Evolutionary conservation across 2,888 invertebrate species (phyloP), one percentile per base, ranked within the genome.

Genomic region (Colletes collaris): DNA sequence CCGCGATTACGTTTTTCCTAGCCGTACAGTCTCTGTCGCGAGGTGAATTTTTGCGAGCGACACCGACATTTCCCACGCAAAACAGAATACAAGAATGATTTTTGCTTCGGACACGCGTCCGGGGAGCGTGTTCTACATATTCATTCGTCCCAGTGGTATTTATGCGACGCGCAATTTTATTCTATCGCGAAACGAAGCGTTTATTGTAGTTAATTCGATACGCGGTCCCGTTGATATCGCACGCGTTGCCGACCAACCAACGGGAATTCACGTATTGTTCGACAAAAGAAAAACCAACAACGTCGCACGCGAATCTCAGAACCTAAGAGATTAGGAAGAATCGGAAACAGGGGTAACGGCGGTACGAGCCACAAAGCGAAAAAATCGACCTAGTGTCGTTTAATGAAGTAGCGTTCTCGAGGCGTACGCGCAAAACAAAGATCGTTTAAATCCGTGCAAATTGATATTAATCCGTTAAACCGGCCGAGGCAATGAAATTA

Each of bases 381-480:
- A 53, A 19, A 40, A 19, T 53, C 37, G 65, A 19, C 44, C 65
- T 37, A 44, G 40, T 27, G 16, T 19, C 53, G 65, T 19, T 65
- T 65, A 65, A 65, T 66, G 55, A 55, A 66, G 46, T n/a, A 44
- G 52, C 55, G 55, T 56, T 44, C 46, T 27, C 0, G 27, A 13
- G 19, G 27, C 44, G 6, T 3, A 16, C 8, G 13, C 53, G 53
- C 16, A 19, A n/a, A 27, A 35, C 55, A 5, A n/a, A 27, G 19
- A 10, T 44, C 44, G 44, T 53, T 66, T 55, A 55, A 56, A 46
- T 46, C 13, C n/a, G 27, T 8, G 27, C 6, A 5, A 0, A 27
- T 55, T 19, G 2, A n/a, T 44, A 46, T 66, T 55, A 56, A 55
- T 66, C 53, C 10, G 66, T 46, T 44, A 19, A 27, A 46, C 27